These are phyloP conservation scores for Sipha maydis DNA, from an alignment of 2,888 invertebrate genomes.

Conservation along the genomic window DNA sequence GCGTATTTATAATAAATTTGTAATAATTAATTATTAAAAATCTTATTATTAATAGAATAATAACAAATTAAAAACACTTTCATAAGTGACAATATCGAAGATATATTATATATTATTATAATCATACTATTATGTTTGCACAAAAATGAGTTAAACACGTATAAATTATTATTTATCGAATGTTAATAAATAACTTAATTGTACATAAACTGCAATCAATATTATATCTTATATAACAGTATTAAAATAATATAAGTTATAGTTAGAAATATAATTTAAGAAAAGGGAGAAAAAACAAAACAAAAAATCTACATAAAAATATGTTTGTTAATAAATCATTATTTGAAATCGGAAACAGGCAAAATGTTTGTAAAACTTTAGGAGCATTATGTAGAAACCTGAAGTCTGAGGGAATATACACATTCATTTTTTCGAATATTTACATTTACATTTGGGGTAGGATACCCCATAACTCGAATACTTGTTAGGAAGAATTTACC, in stretches of 20 bases:
- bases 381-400: not conserved
- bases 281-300: not conserved
- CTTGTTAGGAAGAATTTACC: not conserved
- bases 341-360: not conserved
- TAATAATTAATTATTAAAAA: no score
- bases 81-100: no score
- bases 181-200: no score
- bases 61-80: no score
- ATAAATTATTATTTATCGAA: no score
- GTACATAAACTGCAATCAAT: not conserved
- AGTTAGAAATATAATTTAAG: not conserved
- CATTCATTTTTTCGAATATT: constrained; percentile 6
- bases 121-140: no score
- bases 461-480: not conserved
- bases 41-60: no score
- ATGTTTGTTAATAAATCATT: not conserved
- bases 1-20: no score
- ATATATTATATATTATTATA: no score
- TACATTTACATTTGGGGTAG: constrained; percentile 1
- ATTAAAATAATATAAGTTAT: not conserved
- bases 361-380: not conserved
- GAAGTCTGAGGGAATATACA: not conserved
- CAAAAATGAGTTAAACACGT: no score
- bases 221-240: not conserved
- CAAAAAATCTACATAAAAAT: no score